phyloP scores from a whole-genome alignment of 2,797 vertebrate genomes.

The Lates japonicus region DNA sequence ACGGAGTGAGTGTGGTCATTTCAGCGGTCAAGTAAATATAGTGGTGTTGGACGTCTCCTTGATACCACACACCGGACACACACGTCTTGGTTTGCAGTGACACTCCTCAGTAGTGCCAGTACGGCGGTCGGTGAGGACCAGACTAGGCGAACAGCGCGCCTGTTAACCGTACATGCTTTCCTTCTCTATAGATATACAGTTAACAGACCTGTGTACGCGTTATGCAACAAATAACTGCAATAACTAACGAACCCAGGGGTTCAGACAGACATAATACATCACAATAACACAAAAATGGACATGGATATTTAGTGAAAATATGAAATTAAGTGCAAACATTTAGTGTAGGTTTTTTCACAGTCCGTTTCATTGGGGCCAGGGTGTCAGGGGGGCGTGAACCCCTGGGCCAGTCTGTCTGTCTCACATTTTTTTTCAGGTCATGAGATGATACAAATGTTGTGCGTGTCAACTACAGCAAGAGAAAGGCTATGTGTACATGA shows the following conservation, averaged over 20 bases:
- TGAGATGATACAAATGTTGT: too few species aligned
- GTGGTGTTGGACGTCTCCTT: background rate
- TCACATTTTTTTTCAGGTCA: too few species aligned
- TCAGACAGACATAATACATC: too few species aligned
- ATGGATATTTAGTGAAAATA: too few species aligned
- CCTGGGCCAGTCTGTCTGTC: too few species aligned
- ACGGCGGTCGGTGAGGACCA: constrained; percentile 42
- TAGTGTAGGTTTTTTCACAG: too few species aligned
- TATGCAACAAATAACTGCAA: background rate
- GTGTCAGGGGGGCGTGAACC: too few species aligned
- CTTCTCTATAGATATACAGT: too few species aligned
- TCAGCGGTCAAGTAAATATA: background rate
- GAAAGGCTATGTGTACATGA: too few species aligned
- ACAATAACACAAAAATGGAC: background rate
- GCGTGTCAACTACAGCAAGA: too few species aligned
- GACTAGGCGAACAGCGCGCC: constrained; percentile 4
- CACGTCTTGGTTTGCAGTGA: background rate
- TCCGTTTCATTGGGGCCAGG: too few species aligned
- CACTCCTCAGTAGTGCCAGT: constrained; percentile 25
- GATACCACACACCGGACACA: constrained; percentile 25
- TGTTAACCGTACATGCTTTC: background rate
- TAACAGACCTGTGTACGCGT: background rate
- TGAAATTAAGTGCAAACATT: too few species aligned
- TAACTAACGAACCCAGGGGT: background rate
- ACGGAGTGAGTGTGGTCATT: constrained; percentile 37